Conservation (phyloP, 2,113 vertebrate genomes). For the Pseudopipra pipra region DNA sequence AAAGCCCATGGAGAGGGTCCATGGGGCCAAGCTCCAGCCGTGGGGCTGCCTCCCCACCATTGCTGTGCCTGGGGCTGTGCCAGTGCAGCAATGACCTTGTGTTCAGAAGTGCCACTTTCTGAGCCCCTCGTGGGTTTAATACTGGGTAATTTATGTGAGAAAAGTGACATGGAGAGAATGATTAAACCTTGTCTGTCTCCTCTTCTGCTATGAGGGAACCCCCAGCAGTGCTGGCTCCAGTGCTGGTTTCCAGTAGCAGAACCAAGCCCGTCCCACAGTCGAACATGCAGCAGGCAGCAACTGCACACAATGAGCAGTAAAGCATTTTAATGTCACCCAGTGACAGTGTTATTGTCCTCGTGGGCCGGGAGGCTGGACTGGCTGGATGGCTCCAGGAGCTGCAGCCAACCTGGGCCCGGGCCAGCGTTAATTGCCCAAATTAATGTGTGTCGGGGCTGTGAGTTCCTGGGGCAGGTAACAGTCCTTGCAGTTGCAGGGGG, state of each 20-base stretch:
- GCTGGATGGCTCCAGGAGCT: not conserved
- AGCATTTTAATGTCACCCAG: not conserved
- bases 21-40: not conserved
- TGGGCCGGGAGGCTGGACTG: not conserved
- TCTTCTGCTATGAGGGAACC: not conserved
- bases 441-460: fast-evolving
- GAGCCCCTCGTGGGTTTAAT: not conserved
- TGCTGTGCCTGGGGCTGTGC: not conserved
- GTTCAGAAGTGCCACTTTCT: not conserved
- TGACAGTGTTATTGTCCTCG: not conserved
- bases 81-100: fast-evolving
- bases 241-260: not conserved
- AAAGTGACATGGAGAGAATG: fast-evolving
- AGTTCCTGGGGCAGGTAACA: not conserved
- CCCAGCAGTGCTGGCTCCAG: not conserved
- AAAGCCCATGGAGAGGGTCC: not conserved
- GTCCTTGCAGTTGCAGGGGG: not conserved
- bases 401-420: not conserved
- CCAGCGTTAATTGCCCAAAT: not conserved
- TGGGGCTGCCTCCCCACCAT: not conserved
- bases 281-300: not conserved
- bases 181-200: too few species aligned
- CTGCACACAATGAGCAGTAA: not conserved
- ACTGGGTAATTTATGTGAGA: not conserved
- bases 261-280: fast-evolving